These are phyloP conservation scores for Amphiura filiformis DNA, from an alignment of 35 echinoderm and acorn worm genomes.

Conservation along the genomic window DNA sequence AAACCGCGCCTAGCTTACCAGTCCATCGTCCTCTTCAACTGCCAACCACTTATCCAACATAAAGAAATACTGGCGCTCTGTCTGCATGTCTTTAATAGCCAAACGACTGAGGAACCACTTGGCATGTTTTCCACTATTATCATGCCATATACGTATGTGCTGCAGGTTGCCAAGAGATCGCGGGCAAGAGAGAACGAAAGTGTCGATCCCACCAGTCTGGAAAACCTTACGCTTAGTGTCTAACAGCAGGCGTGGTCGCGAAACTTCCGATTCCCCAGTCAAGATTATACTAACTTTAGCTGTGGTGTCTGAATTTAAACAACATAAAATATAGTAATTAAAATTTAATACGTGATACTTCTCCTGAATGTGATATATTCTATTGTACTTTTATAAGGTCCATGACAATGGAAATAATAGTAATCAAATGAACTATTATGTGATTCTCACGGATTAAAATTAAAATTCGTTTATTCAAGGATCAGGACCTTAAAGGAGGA, in stretches of 20 bases:
- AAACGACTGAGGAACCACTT: constrained; percentile 83
- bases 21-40: constrained; percentile 97
- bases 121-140: constrained; percentile 77
- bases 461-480: too few species aligned
- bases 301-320: constrained; percentile 68
- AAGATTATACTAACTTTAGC: constrained; percentile 85
- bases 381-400: too few species aligned
- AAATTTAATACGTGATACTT: too few species aligned
- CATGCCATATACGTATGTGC: constrained; percentile 89
- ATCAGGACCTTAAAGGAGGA: too few species aligned
- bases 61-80: constrained; percentile 58
- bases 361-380: too few species aligned
- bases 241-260: constrained; percentile 64
- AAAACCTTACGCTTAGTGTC: constrained; percentile 78
- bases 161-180: constrained; percentile 68
- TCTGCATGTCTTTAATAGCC: constrained; percentile 74
- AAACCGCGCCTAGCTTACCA: too few species aligned
- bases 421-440: too few species aligned
- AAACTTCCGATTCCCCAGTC: constrained; percentile 69
- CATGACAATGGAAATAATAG: too few species aligned
- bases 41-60: constrained; percentile 93
- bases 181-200: constrained; percentile 65
- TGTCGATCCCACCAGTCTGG: constrained; percentile 68
- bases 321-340: too few species aligned
- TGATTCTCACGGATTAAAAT: too few species aligned